Conservation (phyloP, 2,888 invertebrate species). For the Stratiomys singularior region DNA sequence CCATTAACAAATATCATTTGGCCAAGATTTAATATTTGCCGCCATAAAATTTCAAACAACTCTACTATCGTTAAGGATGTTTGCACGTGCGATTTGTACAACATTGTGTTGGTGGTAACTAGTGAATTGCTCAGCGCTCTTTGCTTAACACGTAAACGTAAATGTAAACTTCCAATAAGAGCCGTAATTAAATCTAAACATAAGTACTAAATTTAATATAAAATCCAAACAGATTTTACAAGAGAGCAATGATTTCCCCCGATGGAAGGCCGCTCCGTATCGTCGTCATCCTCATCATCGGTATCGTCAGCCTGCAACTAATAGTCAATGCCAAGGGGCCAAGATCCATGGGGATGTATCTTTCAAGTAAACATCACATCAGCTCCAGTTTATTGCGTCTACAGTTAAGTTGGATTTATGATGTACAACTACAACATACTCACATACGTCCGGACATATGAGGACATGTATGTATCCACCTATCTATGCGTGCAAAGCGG, state of each 20-base stretch:
- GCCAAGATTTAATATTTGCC: neutral
- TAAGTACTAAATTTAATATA: neutral
- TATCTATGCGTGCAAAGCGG: no score
- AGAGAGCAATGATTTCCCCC: neutral
- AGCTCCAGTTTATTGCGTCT: neutral
- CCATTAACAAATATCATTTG: neutral
- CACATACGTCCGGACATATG: no score
- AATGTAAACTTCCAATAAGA: neutral
- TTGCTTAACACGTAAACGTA: neutral
- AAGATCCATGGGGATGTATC: neutral
- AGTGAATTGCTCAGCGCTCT: no score
- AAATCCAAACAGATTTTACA: neutral
- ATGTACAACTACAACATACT: neutral
- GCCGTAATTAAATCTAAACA: slow-evolving; percentile 6
- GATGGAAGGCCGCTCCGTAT: no score
- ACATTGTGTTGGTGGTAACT: neutral
- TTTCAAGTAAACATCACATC: neutral
- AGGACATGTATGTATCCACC: no score
- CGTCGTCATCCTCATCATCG: no score
- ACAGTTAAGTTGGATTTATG: neutral
- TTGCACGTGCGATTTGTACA: neutral
- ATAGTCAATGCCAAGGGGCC: neutral
- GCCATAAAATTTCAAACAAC: slow-evolving; percentile 8
- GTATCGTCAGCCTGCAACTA: neutral
- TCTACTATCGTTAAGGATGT: neutral